Conservation (phyloP, 2,888 invertebrate species). For the Cyrtodaria siliqua region DNA sequence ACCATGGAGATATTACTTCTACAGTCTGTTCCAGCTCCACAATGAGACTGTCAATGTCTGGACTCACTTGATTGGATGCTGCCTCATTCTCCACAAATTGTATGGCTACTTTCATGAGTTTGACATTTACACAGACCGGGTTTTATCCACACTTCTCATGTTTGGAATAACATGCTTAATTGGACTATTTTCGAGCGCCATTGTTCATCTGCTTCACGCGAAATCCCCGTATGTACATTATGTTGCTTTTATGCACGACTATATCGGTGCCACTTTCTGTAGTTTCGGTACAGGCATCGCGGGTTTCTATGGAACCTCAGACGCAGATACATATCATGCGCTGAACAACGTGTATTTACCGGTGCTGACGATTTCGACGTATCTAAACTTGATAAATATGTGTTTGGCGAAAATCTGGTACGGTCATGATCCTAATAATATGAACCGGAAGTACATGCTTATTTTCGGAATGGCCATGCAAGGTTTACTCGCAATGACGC, state of each 20-base stretch:
- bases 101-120: conserved; percentile 65
- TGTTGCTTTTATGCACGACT: conserved; percentile 68
- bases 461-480: conserved; percentile 55
- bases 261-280: conserved; percentile 64
- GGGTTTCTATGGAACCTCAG: conserved; percentile 59
- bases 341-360: conserved; percentile 46
- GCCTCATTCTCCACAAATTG: conserved; percentile 60
- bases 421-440: conserved; percentile 64
- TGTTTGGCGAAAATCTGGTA: conserved; percentile 62
- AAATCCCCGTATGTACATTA: conserved; percentile 64
- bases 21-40: conserved; percentile 77
- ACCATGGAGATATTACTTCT: conserved; percentile 76
- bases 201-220: conserved; percentile 66
- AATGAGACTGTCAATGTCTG: conserved; percentile 81
- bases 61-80: conserved; percentile 75
- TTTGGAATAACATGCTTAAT: conserved; percentile 62
- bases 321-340: conserved; percentile 39
- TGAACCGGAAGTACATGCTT: conserved; percentile 65
- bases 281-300: conserved; percentile 64
- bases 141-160: conserved; percentile 68
- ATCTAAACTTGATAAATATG: conserved; percentile 59
- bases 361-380: conserved; percentile 48
- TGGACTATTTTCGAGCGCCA: conserved; percentile 56
- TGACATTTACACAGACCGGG: conserved; percentile 70
- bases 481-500: conserved; percentile 48